phyloP scores from a whole-genome alignment of 2,888 invertebrate species.

The Drosophila longiperda region DNA sequence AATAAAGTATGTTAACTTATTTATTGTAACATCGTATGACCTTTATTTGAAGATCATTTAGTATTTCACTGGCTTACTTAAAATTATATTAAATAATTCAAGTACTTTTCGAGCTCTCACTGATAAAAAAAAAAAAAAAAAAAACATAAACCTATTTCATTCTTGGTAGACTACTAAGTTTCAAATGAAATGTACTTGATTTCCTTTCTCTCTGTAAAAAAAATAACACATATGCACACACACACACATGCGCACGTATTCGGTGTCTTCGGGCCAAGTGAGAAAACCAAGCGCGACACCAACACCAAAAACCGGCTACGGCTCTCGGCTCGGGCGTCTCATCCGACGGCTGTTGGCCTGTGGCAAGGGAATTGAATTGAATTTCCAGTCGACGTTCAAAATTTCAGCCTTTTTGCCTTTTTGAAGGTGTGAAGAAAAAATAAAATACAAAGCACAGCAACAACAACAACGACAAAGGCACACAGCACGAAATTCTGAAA shows the following conservation, averaged over 20 bases:
- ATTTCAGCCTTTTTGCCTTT: slow-evolving; percentile 71
- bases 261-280: slow-evolving; percentile 62
- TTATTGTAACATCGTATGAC: no score
- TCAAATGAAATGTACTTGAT: not conserved
- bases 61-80: not conserved
- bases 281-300: slow-evolving; percentile 80
- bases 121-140: no score
- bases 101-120: no score
- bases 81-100: no score
- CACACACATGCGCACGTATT: slow-evolving; percentile 10
- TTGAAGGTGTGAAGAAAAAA: slow-evolving; percentile 79
- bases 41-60: no score
- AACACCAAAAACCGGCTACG: slow-evolving; percentile 79
- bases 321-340: slow-evolving; percentile 30
- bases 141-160: not conserved
- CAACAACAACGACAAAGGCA: slow-evolving; percentile 39
- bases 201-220: slow-evolving; percentile 1
- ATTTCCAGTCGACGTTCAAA: slow-evolving; percentile 80
- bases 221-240: not conserved
- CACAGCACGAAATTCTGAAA: slow-evolving; percentile 79
- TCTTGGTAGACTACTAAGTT: not conserved
- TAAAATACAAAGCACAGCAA: slow-evolving; percentile 71
- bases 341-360: slow-evolving; percentile 40
- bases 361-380: slow-evolving; percentile 80
- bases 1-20: no score